Evolutionary conservation across 2,113 vertebrate species (phyloP), one percentile per base, ranked within the genome.

Genomic region (Pygoscelis adeliae): DNA sequence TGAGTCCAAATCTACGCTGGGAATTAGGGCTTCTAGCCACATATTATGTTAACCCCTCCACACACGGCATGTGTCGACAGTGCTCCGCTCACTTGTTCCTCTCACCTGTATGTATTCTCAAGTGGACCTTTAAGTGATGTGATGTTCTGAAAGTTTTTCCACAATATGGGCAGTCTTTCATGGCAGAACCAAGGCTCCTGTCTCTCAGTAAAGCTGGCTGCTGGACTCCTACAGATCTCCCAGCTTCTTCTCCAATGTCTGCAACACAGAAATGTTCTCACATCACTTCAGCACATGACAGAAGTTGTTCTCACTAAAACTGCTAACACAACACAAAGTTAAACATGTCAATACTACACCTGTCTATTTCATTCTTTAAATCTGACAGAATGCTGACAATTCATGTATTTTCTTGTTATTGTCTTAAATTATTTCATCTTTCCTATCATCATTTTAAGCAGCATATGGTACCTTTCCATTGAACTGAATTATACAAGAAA

Each of bases 71-170:
- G 30, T 72, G 58, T 55, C 3, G 0, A 56, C 77, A 34, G 34
- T 0, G 21, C 65, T 65, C 83, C 16, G 0, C 66, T 82, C 38
- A 15, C 87, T 62, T 25, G 18, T 38, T n/a, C 71, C 79, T 96
- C 99, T 99, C 98, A 99, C 99, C 99, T 99, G 99, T 99, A 95
- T 99, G 99, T 99, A 99, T 99, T 98, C 99, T 98, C 98, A 99
- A 99, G 98, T 99, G 99, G 94, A 99, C 99, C 97, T 99, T 99
- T 96, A 99, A 99, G 97, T 99, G 99, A 88, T 99, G 99, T 58
- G 99, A 99, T 59, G 99, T 99, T 97, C 99, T 99, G 99, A 99
- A 99, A 62, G 99, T 99, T 97, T 99, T 99, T 96, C 99, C 99
- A 91, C 99, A 99, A 97, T 99, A 99, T 27, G 99, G 99, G 92